Conservation (phyloP, 2,797 vertebrate species). For the Lepus townsendii region DNA sequence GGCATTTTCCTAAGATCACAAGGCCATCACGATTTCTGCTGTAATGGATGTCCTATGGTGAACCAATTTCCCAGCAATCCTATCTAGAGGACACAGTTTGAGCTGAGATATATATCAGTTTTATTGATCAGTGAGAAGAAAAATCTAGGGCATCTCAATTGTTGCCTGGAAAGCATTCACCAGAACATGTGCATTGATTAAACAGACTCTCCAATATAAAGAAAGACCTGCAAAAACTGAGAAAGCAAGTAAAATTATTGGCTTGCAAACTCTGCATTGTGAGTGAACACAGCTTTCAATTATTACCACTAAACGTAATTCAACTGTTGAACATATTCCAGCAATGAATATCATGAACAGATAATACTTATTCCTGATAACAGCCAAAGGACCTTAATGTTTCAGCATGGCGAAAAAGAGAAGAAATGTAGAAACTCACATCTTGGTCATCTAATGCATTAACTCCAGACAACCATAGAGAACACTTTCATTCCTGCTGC, state of each 20-base stretch:
- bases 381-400: background rate
- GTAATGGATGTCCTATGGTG: background rate
- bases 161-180: background rate
- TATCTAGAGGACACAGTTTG: background rate
- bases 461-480: conserved; percentile 6
- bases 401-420: conserved; percentile 45
- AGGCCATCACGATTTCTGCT: background rate
- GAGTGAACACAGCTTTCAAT: background rate
- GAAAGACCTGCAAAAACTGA: background rate
- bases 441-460: background rate
- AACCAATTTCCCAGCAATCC: background rate
- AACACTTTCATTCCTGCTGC: background rate
- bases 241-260: background rate
- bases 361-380: conserved; percentile 4
- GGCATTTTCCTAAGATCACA: conserved; percentile 1
- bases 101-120: background rate
- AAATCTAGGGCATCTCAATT: background rate
- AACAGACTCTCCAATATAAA: background rate
- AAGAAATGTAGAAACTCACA: conserved; percentile 32
- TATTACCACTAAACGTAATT: background rate
- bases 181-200: background rate
- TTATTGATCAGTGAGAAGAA: background rate
- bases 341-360: background rate
- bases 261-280: background rate
- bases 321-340: background rate